Evolutionary conservation across 2,888 invertebrate species (phyloP).

Genomic region (Trisateles emortualis): DNA sequence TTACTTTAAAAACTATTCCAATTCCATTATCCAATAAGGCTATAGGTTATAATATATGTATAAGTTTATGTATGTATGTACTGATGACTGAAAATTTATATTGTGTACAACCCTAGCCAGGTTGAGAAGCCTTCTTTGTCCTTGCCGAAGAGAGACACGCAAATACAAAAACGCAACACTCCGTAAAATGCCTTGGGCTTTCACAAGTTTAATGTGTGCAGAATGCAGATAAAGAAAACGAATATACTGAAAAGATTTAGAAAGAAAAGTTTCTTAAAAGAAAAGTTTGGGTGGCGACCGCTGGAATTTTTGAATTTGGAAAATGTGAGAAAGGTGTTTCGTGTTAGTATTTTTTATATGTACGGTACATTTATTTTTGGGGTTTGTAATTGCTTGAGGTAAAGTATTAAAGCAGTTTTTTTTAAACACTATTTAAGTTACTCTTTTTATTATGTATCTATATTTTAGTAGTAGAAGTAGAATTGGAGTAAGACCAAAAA

Average conservation of each 20-base stretch:
- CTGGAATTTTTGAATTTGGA: constrained; percentile 1
- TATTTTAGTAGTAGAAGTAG: no score
- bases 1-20: no score
- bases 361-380: background rate
- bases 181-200: constrained; percentile 44
- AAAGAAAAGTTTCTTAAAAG: constrained; percentile 20
- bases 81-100: background rate
- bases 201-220: constrained; percentile 33
- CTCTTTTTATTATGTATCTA: no score
- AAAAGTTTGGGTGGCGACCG: constrained; percentile 11
- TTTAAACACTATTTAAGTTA: no score
- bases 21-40: no score
- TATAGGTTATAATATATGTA: no score
- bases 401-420: background rate
- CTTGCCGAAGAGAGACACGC: constrained; percentile 43
- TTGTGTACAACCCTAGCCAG: constrained; percentile 33
- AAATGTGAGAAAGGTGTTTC: constrained; percentile 7
- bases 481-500: no score
- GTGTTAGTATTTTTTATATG: constrained; percentile 1
- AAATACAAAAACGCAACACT: constrained; percentile 52
- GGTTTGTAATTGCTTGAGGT: background rate
- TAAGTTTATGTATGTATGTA: no score
- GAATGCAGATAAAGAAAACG: constrained; percentile 29
- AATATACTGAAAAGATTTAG: constrained; percentile 32
- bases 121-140: constrained; percentile 37